These are phyloP conservation scores for Anthopleura xanthogrammica DNA, from an alignment of 92 coral and sea anemone species.

Conservation along the genomic window DNA sequence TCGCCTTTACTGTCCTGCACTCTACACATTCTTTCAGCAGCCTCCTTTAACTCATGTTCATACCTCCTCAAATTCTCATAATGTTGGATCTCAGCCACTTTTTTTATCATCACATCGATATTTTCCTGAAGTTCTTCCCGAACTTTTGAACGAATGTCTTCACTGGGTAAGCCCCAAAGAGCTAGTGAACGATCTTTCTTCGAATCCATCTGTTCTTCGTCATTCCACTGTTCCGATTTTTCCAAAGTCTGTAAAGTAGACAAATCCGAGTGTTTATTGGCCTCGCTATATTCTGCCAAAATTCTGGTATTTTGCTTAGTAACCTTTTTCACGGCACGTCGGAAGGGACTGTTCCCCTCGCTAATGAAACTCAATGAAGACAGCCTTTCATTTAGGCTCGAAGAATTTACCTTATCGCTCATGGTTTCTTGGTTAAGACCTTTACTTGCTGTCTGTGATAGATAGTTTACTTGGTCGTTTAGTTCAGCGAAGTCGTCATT, in stretches of 20 bases:
- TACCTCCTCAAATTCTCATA: constrained; percentile 76
- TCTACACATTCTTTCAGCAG: constrained; percentile 65
- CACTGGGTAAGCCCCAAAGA: constrained; percentile 24
- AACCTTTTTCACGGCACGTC: constrained; percentile 33
- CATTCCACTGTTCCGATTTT: neutral
- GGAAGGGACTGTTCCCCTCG: constrained; percentile 29
- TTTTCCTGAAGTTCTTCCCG: constrained; percentile 58
- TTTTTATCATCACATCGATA: constrained; percentile 74
- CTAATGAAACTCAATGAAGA: constrained; percentile 14
- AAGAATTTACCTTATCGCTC: constrained; percentile 6
- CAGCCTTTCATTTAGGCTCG: constrained; percentile 5
- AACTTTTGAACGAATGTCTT: constrained; percentile 27
- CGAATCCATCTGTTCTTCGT: neutral
- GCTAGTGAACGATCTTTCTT: neutral
- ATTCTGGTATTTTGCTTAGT: constrained; percentile 29
- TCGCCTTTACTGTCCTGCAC: constrained; percentile 67
- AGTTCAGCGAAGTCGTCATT: neutral
- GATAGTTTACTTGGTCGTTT: neutral
- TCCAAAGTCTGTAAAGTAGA: constrained; percentile 3
- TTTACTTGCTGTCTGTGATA: constrained; percentile 11
- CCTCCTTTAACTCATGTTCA: constrained; percentile 72
- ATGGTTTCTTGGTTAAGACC: constrained; percentile 2
- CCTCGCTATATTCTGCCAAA: constrained; percentile 14
- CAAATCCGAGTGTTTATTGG: neutral
- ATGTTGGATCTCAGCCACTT: constrained; percentile 89